Base-by-base conservation (phyloP, 1,140 invertebrate genomes). In the Thereuonema tuberculata region DNA sequence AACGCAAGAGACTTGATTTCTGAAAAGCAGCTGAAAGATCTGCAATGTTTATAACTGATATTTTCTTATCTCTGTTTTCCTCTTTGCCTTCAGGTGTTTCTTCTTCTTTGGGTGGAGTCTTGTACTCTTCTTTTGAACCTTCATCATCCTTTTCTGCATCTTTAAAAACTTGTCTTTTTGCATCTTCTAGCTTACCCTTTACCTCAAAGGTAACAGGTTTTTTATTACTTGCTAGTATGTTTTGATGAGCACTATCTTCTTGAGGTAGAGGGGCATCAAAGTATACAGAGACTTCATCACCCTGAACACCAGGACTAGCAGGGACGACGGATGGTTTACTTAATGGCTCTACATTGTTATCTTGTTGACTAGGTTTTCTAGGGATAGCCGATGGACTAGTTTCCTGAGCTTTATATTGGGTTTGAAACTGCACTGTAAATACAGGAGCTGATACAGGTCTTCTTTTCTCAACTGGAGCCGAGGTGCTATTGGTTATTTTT, bases 21-120 rank as follows among this genome's bases (percentile, higher is more conserved):
- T 61, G 64, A 52, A 66, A 65, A n/a, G 64, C 67, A 15, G 69
- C 63, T 47, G 64, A 63, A 24, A 70, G 58, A 59, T 70, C 69
- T 37, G 64, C 64, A 26, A 70, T 26, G 50, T 64, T 66, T 24
- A 70, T 70, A 20, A 69, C 66, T 15, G 67, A 67, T 23, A 66
- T 63, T 54, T 69, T 70, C 21, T 55, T 14, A 5, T 55, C 53
- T 56, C 69, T 70, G 5, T 27, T 14, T 29, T 55, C 53, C 58
- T 66, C 53, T 61, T 31, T 56, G n/a, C 20, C 43, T 20, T 17
- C 29, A n/a, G 31, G 27, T 26, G 23, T 25, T 14, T 61, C 62
- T 43, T 57, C 52, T 54, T 29, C 52, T 21, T 53, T 60, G 20
- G 59, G 59, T 20, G 59, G 59, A 29, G 59, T 60, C 12, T 60